Percentiles rank a stretch among this genome's conserved stretches.
Conservation (phyloP, 64 coral and sea anemone genomes). For the Pocillopora verrucosa region DNA sequence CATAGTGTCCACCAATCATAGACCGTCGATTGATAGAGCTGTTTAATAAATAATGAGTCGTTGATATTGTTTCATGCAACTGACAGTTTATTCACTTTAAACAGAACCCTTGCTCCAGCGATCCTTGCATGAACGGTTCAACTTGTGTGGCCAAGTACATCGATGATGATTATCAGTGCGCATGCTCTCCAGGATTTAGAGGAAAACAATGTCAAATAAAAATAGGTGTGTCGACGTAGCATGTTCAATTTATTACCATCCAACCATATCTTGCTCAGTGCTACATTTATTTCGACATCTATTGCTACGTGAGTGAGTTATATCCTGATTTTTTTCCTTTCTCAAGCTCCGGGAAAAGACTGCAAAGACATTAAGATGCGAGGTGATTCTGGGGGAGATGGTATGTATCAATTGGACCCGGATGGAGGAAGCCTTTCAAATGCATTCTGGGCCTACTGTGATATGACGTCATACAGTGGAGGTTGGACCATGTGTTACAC, state of each 20-base stretch:
- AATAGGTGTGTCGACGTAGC: background rate
- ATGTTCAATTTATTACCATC: background rate
- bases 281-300: too few relatives aligned
- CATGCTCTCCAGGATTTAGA: constrained; percentile 3
- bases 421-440: constrained; percentile 22
- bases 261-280: too few relatives aligned
- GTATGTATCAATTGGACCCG: constrained; percentile 22
- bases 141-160: constrained; percentile 31
- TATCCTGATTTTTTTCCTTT: background rate
- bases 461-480: constrained; percentile 50
- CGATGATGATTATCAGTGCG: constrained; percentile 15
- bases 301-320: too few relatives aligned
- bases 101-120: constrained; percentile 23
- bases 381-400: background rate
- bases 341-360: background rate
- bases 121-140: constrained; percentile 14
- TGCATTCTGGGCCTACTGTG: constrained; percentile 34
- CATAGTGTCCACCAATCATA: too few relatives aligned
- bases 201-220: constrained; percentile 5
- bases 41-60: too few relatives aligned
- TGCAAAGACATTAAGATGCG: background rate
- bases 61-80: background rate
- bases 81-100: background rate
- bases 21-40: too few relatives aligned
- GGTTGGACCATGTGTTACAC: constrained; percentile 64